phyloP scores from a whole-genome alignment of 2,888 invertebrate genomes.

The Monopis laevigella region DNA sequence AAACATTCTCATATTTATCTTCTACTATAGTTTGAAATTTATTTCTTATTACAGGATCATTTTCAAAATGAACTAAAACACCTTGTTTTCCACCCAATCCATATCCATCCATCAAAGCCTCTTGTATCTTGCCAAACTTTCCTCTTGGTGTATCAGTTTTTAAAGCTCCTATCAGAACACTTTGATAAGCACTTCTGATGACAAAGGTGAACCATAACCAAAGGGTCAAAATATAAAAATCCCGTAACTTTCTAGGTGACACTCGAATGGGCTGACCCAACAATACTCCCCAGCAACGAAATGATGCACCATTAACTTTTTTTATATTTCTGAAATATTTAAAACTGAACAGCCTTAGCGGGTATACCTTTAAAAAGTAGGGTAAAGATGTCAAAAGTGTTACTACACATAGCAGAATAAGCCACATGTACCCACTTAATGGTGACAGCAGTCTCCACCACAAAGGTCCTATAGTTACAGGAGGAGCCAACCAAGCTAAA shows the following conservation, averaged over 20 bases:
- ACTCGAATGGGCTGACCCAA: constrained; percentile 41
- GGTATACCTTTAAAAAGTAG: constrained; percentile 29
- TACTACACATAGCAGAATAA: constrained; percentile 32
- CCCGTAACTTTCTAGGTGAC: constrained; percentile 37
- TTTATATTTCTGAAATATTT: constrained; percentile 32
- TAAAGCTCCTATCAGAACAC: constrained; percentile 42
- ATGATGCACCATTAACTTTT: constrained; percentile 31
- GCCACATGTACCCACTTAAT: constrained; percentile 42
- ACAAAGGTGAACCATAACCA: constrained; percentile 53
- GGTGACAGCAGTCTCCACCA: constrained; percentile 43
- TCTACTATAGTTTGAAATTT: constrained; percentile 36
- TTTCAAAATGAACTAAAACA: constrained; percentile 38
- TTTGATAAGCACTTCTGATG: constrained; percentile 44
- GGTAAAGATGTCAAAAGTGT: constrained; percentile 36
- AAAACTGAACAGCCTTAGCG: constrained; percentile 30
- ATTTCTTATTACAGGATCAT: constrained; percentile 34
- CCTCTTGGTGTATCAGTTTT: constrained; percentile 38
- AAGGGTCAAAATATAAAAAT: constrained; percentile 39
- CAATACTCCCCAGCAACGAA: constrained; percentile 42
- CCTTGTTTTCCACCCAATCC: constrained; percentile 39
- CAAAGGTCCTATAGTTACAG: constrained; percentile 31
- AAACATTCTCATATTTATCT: constrained; percentile 32
- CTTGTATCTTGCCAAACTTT: constrained; percentile 34
- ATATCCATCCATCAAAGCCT: constrained; percentile 34
- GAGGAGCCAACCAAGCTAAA: constrained; percentile 43